These are phyloP conservation scores for Dicentrarchus labrax DNA, from an alignment of 2,113 vertebrate species.

Conservation along the genomic window DNA sequence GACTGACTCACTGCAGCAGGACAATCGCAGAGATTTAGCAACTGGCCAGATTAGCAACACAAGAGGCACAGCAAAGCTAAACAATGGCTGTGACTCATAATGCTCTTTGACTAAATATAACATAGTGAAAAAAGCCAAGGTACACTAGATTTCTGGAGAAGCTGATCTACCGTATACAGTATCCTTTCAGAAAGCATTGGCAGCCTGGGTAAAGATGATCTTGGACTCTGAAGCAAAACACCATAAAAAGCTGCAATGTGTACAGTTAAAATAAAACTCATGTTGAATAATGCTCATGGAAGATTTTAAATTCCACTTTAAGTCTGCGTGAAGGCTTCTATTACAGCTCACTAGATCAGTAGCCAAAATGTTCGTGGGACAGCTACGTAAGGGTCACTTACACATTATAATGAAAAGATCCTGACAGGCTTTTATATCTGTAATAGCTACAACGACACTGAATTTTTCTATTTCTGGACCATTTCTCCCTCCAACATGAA, in stretches of 20 bases:
- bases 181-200: constrained; percentile 28
- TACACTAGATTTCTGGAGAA: constrained; percentile 42
- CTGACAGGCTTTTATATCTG: constrained; percentile 33
- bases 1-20: constrained; percentile 63
- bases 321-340: neutral
- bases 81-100: constrained; percentile 76
- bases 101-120: constrained; percentile 76
- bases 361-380: constrained; percentile 6
- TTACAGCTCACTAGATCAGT: neutral
- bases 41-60: constrained; percentile 67
- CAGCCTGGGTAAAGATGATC: constrained; percentile 12
- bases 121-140: constrained; percentile 10
- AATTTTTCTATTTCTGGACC: constrained; percentile 21
- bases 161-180: constrained; percentile 38
- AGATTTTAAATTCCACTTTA: neutral
- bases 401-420: constrained; percentile 14
- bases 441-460: constrained; percentile 25
- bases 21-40: constrained; percentile 70
- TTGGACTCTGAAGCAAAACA: constrained; percentile 4
- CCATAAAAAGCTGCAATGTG: constrained; percentile 1
- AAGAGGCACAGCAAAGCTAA: constrained; percentile 58
- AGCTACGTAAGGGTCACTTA: constrained; percentile 6
- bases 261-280: neutral
- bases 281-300: neutral
- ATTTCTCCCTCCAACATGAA: constrained; percentile 26